These are phyloP conservation scores for Hylia prasina DNA, from an alignment of 2,113 vertebrate species.

Conservation along the genomic window DNA sequence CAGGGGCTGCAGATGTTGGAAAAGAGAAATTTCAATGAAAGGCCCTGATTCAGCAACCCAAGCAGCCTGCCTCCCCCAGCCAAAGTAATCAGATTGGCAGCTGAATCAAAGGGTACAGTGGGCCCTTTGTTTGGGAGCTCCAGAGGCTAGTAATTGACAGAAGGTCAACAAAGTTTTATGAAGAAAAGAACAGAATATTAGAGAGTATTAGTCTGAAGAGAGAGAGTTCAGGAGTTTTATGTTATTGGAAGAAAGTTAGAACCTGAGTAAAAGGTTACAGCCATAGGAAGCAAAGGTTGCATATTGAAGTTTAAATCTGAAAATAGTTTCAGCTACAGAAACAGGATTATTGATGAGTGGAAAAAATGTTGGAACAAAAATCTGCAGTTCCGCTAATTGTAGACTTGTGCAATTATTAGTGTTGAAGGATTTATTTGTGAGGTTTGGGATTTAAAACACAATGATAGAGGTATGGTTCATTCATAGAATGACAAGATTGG, in stretches of 20 bases:
- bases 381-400: not conserved
- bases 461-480: not conserved
- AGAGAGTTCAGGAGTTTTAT: not conserved
- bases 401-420: not conserved
- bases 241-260: constrained; percentile 38
- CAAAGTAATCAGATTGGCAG: constrained; percentile 79
- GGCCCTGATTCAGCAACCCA: constrained; percentile 71
- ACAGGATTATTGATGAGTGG: not conserved
- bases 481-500: not conserved
- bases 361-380: not conserved
- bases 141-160: constrained; percentile 56
- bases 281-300: not conserved
- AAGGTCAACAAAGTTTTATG: constrained; percentile 64
- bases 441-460: not conserved
- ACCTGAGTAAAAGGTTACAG: not conserved
- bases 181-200: constrained; percentile 62
- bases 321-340: not conserved
- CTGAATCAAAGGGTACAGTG: constrained; percentile 71
- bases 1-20: constrained; percentile 64
- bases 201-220: constrained; percentile 36
- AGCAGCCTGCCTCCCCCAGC: constrained; percentile 60
- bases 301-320: not conserved
- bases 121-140: constrained; percentile 68
- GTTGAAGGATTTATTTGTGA: not conserved
- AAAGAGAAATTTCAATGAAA: constrained; percentile 73